Evolutionary conservation across 2,113 vertebrate species (phyloP), one percentile per base, ranked within the genome.

Genomic region (Menidia beryllina): DNA sequence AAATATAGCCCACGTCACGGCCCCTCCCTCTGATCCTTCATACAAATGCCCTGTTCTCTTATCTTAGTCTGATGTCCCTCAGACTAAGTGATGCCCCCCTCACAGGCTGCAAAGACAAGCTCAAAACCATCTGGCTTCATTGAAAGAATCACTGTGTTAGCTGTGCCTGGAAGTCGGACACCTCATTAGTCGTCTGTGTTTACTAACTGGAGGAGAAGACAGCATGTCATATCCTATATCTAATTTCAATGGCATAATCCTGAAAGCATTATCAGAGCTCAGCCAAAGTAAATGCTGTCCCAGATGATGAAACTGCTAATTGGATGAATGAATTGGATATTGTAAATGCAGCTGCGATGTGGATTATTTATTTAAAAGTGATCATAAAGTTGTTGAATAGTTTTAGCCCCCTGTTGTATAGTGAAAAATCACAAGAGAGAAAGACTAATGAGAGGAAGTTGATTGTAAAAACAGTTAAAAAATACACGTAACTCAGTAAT

Each of bases 101-200:
- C 41, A 47, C 27, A 66, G 39, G 7, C 65, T 54, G 51, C n/a
- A 57, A 53, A 55, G 45, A 21, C 1, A 0, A 21, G 41, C 2
- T 21, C 64, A 21, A 2, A 7, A 55, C 58, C 79, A 82, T 80
- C 72, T 83, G 79, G 76, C 55, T 69, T 71, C 14, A 55, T 77
- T 80, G 59, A 75, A 69, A 41, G 15, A 0, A 38, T 69, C 14
- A 15, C 64, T 69, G 30, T 34, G 30, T 65, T 3, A 62, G 62
- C 26, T n/a, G 20, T 21, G 54, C n/a, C 74, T 43, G 3, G 26
- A 70, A 49, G 64, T 34, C 67, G 10, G 3, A 67, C 69, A 45
- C 48, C 30, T 81, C 34, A 66, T 47, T 23, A 61, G 59, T 63
- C n/a, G 9, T 10, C 20, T 7, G 56, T 15, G 57, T 61, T 86